Conservation (phyloP, 1,140 invertebrate genomes). For the Nylanderia fulva region DNA sequence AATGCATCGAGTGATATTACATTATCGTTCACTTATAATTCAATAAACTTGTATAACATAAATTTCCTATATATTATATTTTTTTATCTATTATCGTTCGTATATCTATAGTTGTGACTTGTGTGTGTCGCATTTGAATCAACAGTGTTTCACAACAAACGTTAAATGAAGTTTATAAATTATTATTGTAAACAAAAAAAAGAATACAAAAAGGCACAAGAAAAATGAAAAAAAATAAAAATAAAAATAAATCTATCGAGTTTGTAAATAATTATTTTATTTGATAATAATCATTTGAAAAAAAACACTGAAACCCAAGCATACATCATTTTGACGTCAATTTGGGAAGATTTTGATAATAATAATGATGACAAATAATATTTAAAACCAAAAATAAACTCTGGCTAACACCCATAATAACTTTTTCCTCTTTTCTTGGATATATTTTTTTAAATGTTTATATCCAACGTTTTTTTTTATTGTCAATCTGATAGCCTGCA, state of each 20-base stretch:
- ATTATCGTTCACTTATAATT: constrained; percentile 32
- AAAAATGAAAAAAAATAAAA: background rate
- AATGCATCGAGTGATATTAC: constrained; percentile 39
- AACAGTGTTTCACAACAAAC: too few relatives aligned
- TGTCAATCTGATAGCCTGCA: constrained; percentile 53
- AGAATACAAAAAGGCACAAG: background rate
- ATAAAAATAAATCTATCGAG: background rate
- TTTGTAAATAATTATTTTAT: background rate
- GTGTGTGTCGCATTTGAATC: too few relatives aligned
- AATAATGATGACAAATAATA: too few relatives aligned
- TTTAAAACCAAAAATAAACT: background rate
- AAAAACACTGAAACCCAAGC: constrained; percentile 16
- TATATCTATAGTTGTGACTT: constrained; percentile 14
- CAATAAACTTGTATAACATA: constrained; percentile 42
- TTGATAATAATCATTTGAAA: too few relatives aligned
- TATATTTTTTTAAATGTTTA: constrained; percentile 26
- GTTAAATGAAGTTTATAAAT: background rate
- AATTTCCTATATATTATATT: constrained; percentile 26
- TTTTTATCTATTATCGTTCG: constrained; percentile 38
- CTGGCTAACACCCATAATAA: constrained; percentile 18
- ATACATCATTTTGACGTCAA: too few relatives aligned
- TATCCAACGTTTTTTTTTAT: constrained; percentile 46
- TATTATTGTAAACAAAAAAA: background rate
- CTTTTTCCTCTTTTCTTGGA: background rate
- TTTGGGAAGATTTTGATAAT: background rate